Percentiles rank a stretch among this genome's conserved stretches.
phyloP scores from a whole-genome alignment of 2,113 vertebrate species.

The Protobothrops mucrosquamatus region DNA sequence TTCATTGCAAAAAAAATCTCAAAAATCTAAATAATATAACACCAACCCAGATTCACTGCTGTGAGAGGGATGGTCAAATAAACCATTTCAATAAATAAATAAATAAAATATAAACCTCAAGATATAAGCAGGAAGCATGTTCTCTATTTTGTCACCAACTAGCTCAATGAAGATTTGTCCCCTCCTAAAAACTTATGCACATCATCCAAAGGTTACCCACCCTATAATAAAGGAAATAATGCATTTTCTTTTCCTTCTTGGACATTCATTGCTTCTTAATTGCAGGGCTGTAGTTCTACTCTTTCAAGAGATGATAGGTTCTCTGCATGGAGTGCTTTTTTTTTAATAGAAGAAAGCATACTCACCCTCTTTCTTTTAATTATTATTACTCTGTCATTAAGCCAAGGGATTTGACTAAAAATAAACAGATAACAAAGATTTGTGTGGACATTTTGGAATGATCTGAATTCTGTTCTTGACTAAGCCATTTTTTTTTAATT shows the following conservation, averaged over 20 bases:
- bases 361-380: background rate
- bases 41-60: background rate
- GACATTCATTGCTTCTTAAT: background rate
- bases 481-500: background rate
- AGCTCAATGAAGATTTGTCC: background rate
- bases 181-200: background rate
- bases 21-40: background rate
- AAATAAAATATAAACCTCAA: background rate
- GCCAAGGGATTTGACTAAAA: background rate
- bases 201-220: background rate
- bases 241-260: background rate
- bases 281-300: background rate
- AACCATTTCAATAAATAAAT: background rate
- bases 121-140: background rate
- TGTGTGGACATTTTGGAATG: conserved; percentile 16
- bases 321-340: background rate
- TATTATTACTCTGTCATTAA: background rate
- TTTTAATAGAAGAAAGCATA: background rate
- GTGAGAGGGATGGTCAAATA: background rate
- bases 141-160: background rate
- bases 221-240: background rate
- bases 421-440: background rate
- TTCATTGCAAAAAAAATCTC: background rate
- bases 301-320: background rate
- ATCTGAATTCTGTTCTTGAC: background rate